Percentiles rank a stretch among this genome's conserved stretches.
Evolutionary conservation across 2,113 vertebrate genomes (phyloP).

Genomic region (Rhabdomys dilectus): DNA sequence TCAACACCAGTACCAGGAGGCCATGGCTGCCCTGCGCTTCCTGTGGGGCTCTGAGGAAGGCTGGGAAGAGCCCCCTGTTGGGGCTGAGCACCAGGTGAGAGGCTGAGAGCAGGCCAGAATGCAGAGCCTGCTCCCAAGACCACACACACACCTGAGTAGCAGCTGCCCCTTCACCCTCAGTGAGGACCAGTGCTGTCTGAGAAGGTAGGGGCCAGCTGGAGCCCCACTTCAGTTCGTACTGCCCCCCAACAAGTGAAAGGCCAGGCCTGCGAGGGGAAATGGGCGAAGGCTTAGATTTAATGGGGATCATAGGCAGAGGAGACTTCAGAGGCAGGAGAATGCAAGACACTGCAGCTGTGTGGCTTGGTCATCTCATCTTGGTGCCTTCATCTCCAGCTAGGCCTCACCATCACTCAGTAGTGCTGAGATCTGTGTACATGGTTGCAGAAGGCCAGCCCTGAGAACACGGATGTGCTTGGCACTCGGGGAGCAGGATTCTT

Average conservation of each 20-base stretch:
- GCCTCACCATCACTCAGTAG: neutral
- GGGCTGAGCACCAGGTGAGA: constrained; percentile 88
- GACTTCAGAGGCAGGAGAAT: neutral
- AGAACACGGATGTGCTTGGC: neutral
- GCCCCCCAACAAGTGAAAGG: neutral
- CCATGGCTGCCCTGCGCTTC: constrained; percentile 90
- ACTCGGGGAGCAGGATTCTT: neutral
- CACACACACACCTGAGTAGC: neutral
- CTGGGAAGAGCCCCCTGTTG: constrained; percentile 88
- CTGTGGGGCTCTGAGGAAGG: constrained; percentile 92
- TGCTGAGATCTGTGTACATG: neutral
- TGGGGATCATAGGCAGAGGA: neutral
- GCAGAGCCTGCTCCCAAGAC: neutral
- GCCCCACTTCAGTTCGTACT: neutral
- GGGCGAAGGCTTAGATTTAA: neutral
- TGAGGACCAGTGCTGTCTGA: neutral
- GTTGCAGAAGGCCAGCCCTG: fast-evolving
- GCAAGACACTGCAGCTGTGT: neutral
- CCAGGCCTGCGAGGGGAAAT: fast-evolving
- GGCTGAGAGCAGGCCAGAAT: neutral
- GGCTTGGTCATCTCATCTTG: neutral
- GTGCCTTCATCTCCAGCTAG: neutral
- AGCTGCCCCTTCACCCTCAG: neutral
- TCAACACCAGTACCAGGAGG: constrained; percentile 88
- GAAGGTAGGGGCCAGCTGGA: neutral